phyloP scores from a whole-genome alignment of 2,888 invertebrate species.

The Spodoptera exigua region DNA sequence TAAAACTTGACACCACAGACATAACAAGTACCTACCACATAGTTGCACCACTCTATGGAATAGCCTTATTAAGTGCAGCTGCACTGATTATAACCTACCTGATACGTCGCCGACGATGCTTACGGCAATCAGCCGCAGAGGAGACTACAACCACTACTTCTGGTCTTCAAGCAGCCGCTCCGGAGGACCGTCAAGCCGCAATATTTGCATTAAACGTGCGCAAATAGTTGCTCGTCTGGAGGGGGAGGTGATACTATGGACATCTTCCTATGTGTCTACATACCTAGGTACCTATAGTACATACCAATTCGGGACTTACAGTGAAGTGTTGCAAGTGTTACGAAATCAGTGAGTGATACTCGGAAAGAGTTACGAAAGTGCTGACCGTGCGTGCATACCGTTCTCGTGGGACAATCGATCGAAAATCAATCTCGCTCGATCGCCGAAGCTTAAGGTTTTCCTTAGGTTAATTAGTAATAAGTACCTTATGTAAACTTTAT shows the following conservation, averaged over 20 bases:
- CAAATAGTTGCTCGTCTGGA: not conserved
- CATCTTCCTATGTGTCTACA: not conserved
- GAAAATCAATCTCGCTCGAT: not conserved
- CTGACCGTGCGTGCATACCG: not conserved
- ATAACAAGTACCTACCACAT: not conserved
- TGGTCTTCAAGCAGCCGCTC: not conserved
- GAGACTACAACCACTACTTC: not conserved
- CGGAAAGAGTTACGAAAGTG: not conserved
- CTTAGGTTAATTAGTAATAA: too few relatives aligned
- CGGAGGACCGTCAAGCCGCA: slow-evolving; percentile 1
- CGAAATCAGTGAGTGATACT: not conserved
- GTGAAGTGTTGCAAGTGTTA: slow-evolving; percentile 1
- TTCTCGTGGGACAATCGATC: not conserved
- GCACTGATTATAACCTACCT: not conserved
- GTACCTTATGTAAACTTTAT: too few relatives aligned
- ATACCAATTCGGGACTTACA: not conserved
- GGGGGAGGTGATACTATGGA: not conserved
- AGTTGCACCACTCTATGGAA: not conserved
- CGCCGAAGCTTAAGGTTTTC: too few relatives aligned
- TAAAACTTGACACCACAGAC: not conserved
- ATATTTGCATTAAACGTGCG: not conserved
- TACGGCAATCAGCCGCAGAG: not conserved
- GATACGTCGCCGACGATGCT: not conserved
- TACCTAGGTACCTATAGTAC: not conserved
- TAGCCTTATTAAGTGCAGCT: not conserved